Conservation (phyloP, 2,888 invertebrate species). For the Xanthostigma xanthostigma region DNA sequence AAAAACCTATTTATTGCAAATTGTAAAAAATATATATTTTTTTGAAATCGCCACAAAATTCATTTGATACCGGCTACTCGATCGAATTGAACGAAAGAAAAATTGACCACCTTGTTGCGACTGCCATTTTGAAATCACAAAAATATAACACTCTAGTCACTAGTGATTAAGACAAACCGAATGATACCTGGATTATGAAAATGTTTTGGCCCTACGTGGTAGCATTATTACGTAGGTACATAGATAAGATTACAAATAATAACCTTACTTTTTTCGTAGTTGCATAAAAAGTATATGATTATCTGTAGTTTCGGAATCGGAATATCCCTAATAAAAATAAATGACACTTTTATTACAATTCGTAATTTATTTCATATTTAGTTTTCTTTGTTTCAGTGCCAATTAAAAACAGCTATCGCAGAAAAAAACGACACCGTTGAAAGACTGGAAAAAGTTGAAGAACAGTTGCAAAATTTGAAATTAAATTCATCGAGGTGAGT, state of each 20-base stretch:
- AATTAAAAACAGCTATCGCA: conserved; percentile 44
- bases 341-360: background rate
- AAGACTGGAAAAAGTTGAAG: conserved; percentile 49
- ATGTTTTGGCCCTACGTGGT: no score
- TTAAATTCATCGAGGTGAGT: no score
- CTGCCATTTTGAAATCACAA: no score
- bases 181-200: no score
- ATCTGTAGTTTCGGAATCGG: conserved; percentile 8
- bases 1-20: no score
- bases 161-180: no score
- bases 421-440: conserved; percentile 53
- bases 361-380: background rate
- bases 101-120: no score
- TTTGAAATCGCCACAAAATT: no score
- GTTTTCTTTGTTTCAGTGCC: conserved; percentile 35
- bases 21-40: no score
- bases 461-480: conserved; percentile 38
- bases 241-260: background rate
- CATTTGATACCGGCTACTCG: no score
- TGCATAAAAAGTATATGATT: background rate
- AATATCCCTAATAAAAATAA: conserved; percentile 6
- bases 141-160: no score
- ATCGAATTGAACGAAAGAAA: no score
- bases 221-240: background rate
- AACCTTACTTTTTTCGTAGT: background rate